These are phyloP conservation scores for Tadarida brasiliensis DNA, from an alignment of 2,797 vertebrate species.

Conservation along the genomic window DNA sequence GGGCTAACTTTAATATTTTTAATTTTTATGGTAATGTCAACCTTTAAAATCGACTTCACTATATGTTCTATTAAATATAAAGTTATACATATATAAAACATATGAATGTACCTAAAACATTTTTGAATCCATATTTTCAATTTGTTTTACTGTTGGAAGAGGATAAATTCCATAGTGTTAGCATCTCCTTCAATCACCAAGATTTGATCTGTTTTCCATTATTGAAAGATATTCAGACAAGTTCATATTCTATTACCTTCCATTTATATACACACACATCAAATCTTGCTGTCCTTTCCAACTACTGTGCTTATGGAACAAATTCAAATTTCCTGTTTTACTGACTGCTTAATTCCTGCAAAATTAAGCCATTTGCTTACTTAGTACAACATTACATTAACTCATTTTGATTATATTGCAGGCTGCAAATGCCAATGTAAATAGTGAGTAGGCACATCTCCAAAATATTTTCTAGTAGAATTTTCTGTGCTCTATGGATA, in stretches of 20 bases:
- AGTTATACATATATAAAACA: background rate
- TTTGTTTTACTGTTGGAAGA: background rate
- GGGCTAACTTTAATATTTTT: background rate
- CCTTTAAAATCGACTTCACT: background rate
- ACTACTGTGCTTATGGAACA: background rate
- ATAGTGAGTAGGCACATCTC: conserved; percentile 30
- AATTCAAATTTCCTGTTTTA: conserved; percentile 33
- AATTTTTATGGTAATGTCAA: background rate
- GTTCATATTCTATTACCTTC: background rate
- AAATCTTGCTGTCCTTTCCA: background rate
- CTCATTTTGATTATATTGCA: conserved; percentile 25
- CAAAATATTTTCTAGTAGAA: conserved; percentile 29
- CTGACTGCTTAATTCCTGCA: background rate
- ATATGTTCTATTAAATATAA: background rate
- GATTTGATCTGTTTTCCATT: background rate
- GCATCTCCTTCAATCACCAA: background rate
- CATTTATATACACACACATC: background rate
- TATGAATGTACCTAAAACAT: background rate
- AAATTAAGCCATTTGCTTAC: conserved; percentile 52
- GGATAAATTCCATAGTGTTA: background rate
- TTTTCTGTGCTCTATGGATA: background rate
- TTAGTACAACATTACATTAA: conserved; percentile 37
- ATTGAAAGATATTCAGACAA: background rate
- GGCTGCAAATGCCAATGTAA: background rate
- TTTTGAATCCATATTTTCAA: background rate